phyloP scores from a whole-genome alignment of 2,888 invertebrate genomes.

The Pinctada fucata region DNA sequence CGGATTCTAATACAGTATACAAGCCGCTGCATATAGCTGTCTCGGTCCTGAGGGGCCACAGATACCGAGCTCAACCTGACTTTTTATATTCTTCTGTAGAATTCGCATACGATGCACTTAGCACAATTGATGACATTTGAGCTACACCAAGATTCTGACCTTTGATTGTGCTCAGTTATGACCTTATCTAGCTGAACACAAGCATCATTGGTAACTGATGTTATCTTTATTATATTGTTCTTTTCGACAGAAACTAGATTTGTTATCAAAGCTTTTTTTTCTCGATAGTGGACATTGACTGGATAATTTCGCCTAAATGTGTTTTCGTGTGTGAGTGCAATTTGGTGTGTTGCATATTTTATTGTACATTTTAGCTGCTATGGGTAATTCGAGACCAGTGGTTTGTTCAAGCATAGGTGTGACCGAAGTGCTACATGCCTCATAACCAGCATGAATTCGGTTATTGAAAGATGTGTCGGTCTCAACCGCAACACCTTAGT shows the following conservation, averaged over 20 bases:
- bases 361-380: too few species aligned
- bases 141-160: too few species aligned
- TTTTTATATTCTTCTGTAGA: background rate
- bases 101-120: background rate
- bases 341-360: too few species aligned
- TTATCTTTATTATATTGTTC: background rate
- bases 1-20: background rate
- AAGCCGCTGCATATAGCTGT: background rate
- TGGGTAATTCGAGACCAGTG: too few species aligned
- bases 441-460: too few species aligned
- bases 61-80: background rate
- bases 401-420: too few species aligned
- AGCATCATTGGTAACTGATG: constrained; percentile 1
- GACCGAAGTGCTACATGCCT: too few species aligned
- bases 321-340: too few species aligned
- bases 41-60: background rate
- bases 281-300: background rate
- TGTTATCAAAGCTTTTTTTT: background rate
- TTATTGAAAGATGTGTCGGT: too few species aligned
- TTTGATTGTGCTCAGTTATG: background rate
- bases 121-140: background rate
- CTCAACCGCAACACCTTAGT: too few species aligned
- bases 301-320: background rate
- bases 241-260: background rate
- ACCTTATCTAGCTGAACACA: background rate